Base-by-base conservation (phyloP, 2,113 vertebrate species). In the Erythrolamprus reginae region DNA sequence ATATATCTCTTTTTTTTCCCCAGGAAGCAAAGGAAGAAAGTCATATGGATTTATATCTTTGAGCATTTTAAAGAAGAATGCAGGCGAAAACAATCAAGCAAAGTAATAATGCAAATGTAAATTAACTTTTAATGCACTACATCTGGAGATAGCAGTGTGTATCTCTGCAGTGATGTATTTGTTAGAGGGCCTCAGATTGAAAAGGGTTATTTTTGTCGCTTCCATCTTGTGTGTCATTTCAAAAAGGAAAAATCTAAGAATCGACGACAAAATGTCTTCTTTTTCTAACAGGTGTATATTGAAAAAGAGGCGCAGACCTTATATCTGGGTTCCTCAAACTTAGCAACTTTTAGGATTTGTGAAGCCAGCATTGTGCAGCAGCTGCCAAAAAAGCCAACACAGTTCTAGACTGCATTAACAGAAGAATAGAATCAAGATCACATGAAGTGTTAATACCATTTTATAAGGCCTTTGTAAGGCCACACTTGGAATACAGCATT, bases 101-200 rank as follows among this genome's bases (percentile, higher is more conserved):
- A 89, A 82, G 70, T 47, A 55, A 83, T 56, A 83, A 82, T 52
- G 93, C 89, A 91, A 85, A 91, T 58, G 56, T 95, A 93, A 94
- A 95, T 94, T 91, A 91, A 3, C 56, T 91, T 84, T 86, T 92
- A 90, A 89, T 91, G 10, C 90, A 92, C 48, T 90, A 42, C 38
- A 90, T 23, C 52, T 92, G 3, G 84, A 90, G 42, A 91, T 52
- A 89, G 21, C 86, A 92, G 33, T 24, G 82, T 84, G 82, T 89
- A 89, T 83, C 53, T 82, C 5, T 10, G 48, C 53, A 88, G 48
- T 1, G 10, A 21, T 87, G 28, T n/a, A 82, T 45, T 42, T 26
- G 21, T 52, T 38, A 23, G 38, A 45, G 38, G 88, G 23, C 3
- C 50, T 26, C 17, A n/a, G 10, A 82, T 2, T 42, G 10, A 88